Base-by-base conservation (phyloP, 1,140 invertebrate species). In the Cherax destructor region DNA sequence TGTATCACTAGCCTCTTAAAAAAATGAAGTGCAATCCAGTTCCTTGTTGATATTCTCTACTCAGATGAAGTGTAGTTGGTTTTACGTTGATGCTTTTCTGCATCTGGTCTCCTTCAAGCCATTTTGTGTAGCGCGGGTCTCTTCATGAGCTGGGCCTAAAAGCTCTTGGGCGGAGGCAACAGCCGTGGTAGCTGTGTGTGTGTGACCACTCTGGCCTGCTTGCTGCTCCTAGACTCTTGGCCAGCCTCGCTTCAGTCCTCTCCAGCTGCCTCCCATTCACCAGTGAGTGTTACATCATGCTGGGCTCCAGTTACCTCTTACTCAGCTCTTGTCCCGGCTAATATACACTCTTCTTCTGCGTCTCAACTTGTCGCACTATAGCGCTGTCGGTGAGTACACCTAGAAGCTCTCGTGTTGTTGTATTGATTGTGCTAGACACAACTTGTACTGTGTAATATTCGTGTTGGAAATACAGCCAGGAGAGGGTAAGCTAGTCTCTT, bases 91-190 rank as follows among this genome's bases (percentile, higher is more conserved):
- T 52, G 72, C 24, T 65, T 76, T 87, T 79, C 74, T 78, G 49
- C 76, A 78, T 78, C 30, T 56, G 56, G 76, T 61, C 61, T 74
- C 56, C 84, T 86, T 50, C 56, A 78, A 69, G 76, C 85, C 85
- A 87, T 87, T 87, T 87, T 77, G 85, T 61, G 76, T 24, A 74
- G 47, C 72, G 85, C 11, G 85, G 5, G 7, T 74, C 72, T 56
- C 85, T 87, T 78, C 85, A 79, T 61, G 76, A 87, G 76, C 52
- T 24, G 18, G 21, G 72, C 72, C 69, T 86, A 87, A 77, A 76
- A 79, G 74, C 52, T 86, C 85, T 87, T 79, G 52, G 50, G 49
- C n/a, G 77, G 47, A 56, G 69, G 69, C 3, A 74, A 11, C 3
- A 30, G 69, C 69, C 69, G 24, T 74, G 3, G 69, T 74, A 30